phyloP scores from a whole-genome alignment of 2,888 invertebrate species.

The Rotaria magnacalcarata region DNA sequence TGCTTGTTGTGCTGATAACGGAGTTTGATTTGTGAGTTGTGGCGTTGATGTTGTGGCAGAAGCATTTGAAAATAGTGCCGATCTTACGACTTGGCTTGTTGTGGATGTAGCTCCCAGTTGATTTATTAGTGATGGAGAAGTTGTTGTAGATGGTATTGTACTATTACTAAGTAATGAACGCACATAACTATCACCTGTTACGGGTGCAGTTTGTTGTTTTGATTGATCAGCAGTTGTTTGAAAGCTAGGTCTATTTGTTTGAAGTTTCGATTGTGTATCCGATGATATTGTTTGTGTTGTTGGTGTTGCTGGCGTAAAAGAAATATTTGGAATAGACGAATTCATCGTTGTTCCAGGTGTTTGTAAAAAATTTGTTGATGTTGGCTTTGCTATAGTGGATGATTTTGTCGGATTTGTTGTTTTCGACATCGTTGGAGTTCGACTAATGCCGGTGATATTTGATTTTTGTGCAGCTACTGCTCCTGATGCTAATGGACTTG shows the following conservation, averaged over 20 bases:
- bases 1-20: too few relatives aligned
- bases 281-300: background rate
- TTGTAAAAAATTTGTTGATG: background rate
- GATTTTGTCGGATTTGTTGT: background rate
- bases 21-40: background rate
- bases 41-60: too few relatives aligned
- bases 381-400: background rate
- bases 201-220: background rate
- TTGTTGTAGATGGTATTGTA: background rate
- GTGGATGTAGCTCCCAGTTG: background rate
- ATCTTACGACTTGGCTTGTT: background rate
- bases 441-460: background rate
- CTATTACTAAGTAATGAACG: background rate
- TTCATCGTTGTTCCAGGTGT: background rate
- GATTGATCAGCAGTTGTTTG: background rate
- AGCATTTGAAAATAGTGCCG: background rate
- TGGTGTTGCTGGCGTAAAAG: conserved; percentile 5
- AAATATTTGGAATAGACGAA: background rate
- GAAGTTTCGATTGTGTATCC: background rate
- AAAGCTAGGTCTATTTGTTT: background rate
- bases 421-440: background rate
- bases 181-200: background rate
- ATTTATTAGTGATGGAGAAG: background rate
- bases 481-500: background rate
- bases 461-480: background rate